Base-by-base conservation (phyloP, 2,113 vertebrate species). In the Pseudois nayaur region DNA sequence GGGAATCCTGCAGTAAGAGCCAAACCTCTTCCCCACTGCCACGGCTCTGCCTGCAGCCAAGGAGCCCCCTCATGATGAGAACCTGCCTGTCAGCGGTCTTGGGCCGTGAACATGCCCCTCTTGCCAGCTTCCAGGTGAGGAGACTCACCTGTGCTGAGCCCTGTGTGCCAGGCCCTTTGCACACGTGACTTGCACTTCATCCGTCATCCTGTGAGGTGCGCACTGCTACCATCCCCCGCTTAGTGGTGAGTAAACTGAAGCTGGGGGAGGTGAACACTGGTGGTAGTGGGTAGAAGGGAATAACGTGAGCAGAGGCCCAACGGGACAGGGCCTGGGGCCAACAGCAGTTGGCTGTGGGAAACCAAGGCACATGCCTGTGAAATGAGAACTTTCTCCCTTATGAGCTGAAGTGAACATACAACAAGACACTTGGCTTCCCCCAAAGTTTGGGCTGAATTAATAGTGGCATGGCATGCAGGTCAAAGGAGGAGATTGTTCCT, bases 401-500 rank as follows among this genome's bases (percentile, higher is more conserved):
- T 14, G 87, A 95, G 54, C 27, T 62, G 59, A 52, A 33, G 79
- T 76, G 45, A 85, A 52, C 25, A 40, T 17, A 29, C 13, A 82
- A 23, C 36, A 50, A 33, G 25, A 45, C 7, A 21, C 60, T 4
- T 43, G 6, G 6, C 43, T 85, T 62, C 64, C 43, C 10, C 55
- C 52, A 16, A 74, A 85, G 52, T 29, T 71, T 48, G 74, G 33
- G 71, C 59, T 40, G 25, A 19, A 50, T 82, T 71, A 92, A 57
- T 33, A 57, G 50, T 43, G 33, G 40, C 85, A 52, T 27, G 31
- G 27, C 33, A 21, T 59, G 43, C 60, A 74, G 17, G 12, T 50
- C 52, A 74, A 82, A 92, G 74, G 74, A 87, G 33, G 89, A 71
- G 59, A 27, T 50, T 71, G 5, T 54, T 91, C 19, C 36, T 88